A percentile compares a stretch with the other conserved stretches of the same genome.
These are phyloP conservation scores for Spicauda simplicius DNA, from an alignment of 2,888 invertebrate species.

Conservation along the genomic window DNA sequence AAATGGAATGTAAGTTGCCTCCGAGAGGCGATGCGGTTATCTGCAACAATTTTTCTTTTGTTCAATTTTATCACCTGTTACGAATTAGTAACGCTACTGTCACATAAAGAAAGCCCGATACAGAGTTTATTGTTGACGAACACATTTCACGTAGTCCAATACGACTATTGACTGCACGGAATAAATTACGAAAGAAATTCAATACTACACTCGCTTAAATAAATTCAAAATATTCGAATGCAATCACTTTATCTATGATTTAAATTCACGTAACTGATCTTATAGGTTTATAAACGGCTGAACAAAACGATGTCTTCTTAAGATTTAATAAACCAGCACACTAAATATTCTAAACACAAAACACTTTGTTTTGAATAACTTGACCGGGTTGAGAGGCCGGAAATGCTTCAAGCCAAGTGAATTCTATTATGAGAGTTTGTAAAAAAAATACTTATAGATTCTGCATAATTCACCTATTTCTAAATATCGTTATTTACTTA, in stretches of 20 bases:
- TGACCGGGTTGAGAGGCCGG: constrained; percentile 72
- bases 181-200: constrained; percentile 17
- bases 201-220: neutral
- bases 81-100: neutral
- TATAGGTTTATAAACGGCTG: neutral
- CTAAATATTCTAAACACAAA: constrained; percentile 35
- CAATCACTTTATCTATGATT: neutral
- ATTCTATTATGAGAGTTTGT: constrained; percentile 1
- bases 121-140: neutral
- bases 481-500: constrained; percentile 52
- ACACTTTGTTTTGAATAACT: constrained; percentile 79
- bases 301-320: no score
- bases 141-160: constrained; percentile 8
- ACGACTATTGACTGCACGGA: neutral
- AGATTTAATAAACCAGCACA: constrained; percentile 1
- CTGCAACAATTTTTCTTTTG: constrained; percentile 53
- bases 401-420: constrained; percentile 55
- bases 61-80: constrained; percentile 18
- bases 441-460: constrained; percentile 4
- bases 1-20: constrained; percentile 73
- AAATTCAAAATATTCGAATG: neutral
- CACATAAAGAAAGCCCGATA: neutral
- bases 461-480: constrained; percentile 34
- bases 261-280: neutral
- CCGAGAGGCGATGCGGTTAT: constrained; percentile 47